Base-by-base conservation (phyloP, 2,888 invertebrate species). In the Lepetodrilus schrolli region DNA sequence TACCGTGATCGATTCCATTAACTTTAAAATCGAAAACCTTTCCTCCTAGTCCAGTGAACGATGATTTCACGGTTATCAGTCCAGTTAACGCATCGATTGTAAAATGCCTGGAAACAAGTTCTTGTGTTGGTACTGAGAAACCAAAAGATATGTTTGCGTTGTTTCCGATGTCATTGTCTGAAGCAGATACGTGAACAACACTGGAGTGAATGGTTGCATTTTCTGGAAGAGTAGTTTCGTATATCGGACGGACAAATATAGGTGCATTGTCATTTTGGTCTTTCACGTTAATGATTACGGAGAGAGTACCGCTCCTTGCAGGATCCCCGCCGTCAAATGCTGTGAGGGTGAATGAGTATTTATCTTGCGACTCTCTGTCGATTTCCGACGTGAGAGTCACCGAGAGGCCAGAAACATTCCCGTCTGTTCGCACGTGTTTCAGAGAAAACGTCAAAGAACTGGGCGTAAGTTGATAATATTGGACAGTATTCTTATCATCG, bases 251-350 rank as follows among this genome's bases (percentile, higher is more conserved):
- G 5, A 38, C 36, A 48, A 80, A 80, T 20, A 58, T 48, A 0
- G 79, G 79, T 5, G 26, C 50, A 49, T 77, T 77, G 51, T 77
- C 77, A 51, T 77, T 77, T 38, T 70, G 73, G 65, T 77, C 77
- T 3, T 26, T 50, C 4, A 77, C 73, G 5, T 26, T 68, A n/a
- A 77, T 66, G 7, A 37, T 20, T 26, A 77, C 43, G 10, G 74
- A 71, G n/a, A 77, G 65, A 20, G 48, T 38, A n/a, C 51, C 73
- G 13, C 51, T 66, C 23, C 74, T 48, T 43, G 43, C 30, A 13
- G 74, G 72, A 26, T 36, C 43, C 13, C 51, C 71, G 3, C 70
- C 49, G 38, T 77, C 77, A 17, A 47, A 68, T 7, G 74, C 77
- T 13, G 66, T 66, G 2, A 77, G 71, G 17, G 70, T 69, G 3